Conservation (phyloP, 2,113 vertebrate genomes). For the Calidris pugnax region DNA sequence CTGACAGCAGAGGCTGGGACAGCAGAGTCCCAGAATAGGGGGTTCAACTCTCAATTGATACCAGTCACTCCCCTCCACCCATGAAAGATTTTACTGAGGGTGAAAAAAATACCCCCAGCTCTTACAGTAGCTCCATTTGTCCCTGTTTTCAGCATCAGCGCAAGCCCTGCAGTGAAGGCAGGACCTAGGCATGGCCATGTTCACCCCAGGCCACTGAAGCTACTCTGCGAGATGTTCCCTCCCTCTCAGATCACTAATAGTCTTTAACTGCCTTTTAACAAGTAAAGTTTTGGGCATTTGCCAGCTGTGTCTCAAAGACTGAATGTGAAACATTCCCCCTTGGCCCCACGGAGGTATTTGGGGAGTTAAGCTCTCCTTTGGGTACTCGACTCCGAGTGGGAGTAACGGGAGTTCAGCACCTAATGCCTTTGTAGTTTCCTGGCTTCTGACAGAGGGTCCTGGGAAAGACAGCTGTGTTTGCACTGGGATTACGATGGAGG, state of each 20-base stretch:
- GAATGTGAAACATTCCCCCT: not conserved
- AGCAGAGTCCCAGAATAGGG: not conserved
- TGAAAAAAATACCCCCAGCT: not conserved
- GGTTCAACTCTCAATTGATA: not conserved
- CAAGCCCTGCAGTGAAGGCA: not conserved
- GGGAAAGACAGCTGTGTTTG: slow-evolving; percentile 28
- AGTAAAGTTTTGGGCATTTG: not conserved
- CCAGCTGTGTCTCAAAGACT: not conserved
- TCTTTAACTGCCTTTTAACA: not conserved
- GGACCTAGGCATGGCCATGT: not conserved
- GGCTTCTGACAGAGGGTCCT: not conserved
- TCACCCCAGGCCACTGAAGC: not conserved
- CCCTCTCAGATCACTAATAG: not conserved
- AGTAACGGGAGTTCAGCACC: not conserved
- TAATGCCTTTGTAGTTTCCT: not conserved
- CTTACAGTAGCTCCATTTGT: not conserved
- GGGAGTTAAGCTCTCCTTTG: not conserved
- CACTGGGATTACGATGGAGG: not conserved
- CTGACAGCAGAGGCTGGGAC: not conserved
- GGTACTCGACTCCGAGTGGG: not conserved
- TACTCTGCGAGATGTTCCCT: not conserved
- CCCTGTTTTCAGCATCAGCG: not conserved
- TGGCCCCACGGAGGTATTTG: not conserved
- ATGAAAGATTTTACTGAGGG: not conserved
- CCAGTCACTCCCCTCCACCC: not conserved